Conservation (phyloP, 64 coral and sea anemone genomes). For the Montipora efflorescens region DNA sequence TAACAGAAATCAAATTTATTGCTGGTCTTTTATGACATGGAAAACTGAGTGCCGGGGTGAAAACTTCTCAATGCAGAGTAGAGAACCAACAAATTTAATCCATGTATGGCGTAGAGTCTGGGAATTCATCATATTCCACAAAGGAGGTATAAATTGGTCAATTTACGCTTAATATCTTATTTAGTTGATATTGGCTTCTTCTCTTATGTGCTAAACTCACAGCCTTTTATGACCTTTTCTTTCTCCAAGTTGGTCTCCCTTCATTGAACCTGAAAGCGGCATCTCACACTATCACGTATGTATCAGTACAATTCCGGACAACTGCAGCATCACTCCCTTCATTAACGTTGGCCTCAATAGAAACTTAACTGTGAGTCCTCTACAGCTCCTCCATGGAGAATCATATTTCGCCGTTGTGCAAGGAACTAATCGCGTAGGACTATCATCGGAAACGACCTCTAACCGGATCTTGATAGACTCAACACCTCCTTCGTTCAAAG, state of each 20-base stretch:
- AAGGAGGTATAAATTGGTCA: too few species aligned
- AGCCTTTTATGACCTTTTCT: background rate
- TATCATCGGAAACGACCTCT: slow-evolving; percentile 49
- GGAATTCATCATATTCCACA: too few species aligned
- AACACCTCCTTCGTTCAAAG: slow-evolving; percentile 55
- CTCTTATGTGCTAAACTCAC: too few species aligned
- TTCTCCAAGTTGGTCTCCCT: slow-evolving; percentile 64
- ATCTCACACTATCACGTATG: slow-evolving; percentile 77
- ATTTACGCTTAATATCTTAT: too few species aligned
- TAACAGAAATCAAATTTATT: too few species aligned
- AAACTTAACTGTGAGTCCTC: slow-evolving; percentile 51
- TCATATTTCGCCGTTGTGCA: slow-evolving; percentile 66
- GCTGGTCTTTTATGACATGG: too few species aligned
- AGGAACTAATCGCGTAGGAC: slow-evolving; percentile 69
- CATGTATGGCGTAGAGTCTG: too few species aligned
- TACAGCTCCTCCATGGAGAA: slow-evolving; percentile 62
- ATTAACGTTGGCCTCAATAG: slow-evolving; percentile 38
- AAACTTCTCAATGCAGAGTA: too few species aligned
- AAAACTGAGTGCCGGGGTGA: too few species aligned
- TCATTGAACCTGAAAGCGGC: slow-evolving; percentile 75
- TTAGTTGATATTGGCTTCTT: too few species aligned
- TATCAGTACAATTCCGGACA: slow-evolving; percentile 19
- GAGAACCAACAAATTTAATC: too few species aligned
- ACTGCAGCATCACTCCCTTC: slow-evolving; percentile 48
- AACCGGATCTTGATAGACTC: slow-evolving; percentile 67